A percentile compares a stretch with the other conserved stretches of the same genome.
Evolutionary conservation across 2,888 invertebrate species (phyloP).

Genomic region (Hydrotaea diabolus): DNA sequence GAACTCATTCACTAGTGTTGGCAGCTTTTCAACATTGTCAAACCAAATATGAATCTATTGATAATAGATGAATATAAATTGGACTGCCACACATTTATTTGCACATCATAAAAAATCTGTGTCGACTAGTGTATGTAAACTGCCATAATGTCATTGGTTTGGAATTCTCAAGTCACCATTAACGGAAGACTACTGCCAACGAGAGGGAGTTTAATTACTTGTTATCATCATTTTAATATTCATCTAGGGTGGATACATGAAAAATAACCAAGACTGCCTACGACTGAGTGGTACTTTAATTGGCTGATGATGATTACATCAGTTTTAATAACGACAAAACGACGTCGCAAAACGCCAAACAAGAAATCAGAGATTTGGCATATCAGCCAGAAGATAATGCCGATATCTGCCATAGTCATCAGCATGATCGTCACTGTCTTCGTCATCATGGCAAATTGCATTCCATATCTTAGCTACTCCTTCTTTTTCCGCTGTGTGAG

Average conservation of each 20-base stretch:
- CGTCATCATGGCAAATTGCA: conserved; percentile 6
- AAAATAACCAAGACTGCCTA: not conserved
- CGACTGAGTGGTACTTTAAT: not conserved
- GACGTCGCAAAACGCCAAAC: no score
- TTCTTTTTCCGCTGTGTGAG: no score
- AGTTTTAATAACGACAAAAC: not conserved
- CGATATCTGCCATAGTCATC: not conserved
- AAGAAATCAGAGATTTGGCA: not conserved
- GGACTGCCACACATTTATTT: no score
- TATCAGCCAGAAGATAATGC: not conserved
- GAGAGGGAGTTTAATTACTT: not conserved
- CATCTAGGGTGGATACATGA: not conserved
- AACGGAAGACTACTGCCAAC: not conserved
- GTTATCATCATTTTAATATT: conserved; percentile 3
- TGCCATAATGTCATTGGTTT: no score
- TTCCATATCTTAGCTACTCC: not conserved
- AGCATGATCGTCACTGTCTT: not conserved
- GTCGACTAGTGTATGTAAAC: no score
- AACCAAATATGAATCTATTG: no score
- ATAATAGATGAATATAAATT: no score
- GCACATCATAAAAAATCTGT: no score
- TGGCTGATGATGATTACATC: not conserved
- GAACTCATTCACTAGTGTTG: no score
- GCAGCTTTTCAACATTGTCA: no score
- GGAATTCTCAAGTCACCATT: no score